phyloP scores from a whole-genome alignment of 2,888 invertebrate species.

The Octodonta nipae region DNA sequence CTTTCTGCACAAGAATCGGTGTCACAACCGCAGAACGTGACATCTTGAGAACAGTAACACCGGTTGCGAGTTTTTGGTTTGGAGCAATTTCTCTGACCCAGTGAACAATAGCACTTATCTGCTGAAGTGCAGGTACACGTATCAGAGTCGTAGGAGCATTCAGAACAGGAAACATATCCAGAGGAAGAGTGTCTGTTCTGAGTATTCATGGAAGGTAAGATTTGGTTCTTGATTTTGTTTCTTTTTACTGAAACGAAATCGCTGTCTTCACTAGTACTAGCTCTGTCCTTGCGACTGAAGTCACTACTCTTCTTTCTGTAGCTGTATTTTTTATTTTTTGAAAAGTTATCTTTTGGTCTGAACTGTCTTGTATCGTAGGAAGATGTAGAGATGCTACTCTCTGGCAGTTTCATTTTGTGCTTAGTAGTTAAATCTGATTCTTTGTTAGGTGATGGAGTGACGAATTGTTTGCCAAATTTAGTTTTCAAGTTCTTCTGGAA shows the following conservation, averaged over 20 bases:
- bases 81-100: constrained; percentile 42
- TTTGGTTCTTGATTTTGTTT: constrained; percentile 14
- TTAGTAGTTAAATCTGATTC: constrained; percentile 4
- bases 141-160: constrained; percentile 75
- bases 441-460: constrained; percentile 5
- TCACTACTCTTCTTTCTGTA: constrained; percentile 23
- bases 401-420: constrained; percentile 31
- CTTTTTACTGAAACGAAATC: constrained; percentile 34
- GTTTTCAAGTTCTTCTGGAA: constrained; percentile 46
- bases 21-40: constrained; percentile 61
- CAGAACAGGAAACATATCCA: constrained; percentile 74
- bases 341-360: constrained; percentile 42
- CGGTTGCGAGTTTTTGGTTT: constrained; percentile 25
- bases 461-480: constrained; percentile 17
- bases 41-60: constrained; percentile 49
- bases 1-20: constrained; percentile 78
- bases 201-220: constrained; percentile 8
- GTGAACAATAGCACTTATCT: constrained; percentile 76
- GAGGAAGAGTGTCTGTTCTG: constrained; percentile 38
- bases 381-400: constrained; percentile 49
- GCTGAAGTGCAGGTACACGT: constrained; percentile 62
- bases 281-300: constrained; percentile 17
- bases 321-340: constrained; percentile 23
- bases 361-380: constrained; percentile 51
- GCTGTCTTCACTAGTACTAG: constrained; percentile 37